These are phyloP conservation scores for Ectemnius continuus DNA, from an alignment of 2,888 invertebrate species.

Conservation along the genomic window DNA sequence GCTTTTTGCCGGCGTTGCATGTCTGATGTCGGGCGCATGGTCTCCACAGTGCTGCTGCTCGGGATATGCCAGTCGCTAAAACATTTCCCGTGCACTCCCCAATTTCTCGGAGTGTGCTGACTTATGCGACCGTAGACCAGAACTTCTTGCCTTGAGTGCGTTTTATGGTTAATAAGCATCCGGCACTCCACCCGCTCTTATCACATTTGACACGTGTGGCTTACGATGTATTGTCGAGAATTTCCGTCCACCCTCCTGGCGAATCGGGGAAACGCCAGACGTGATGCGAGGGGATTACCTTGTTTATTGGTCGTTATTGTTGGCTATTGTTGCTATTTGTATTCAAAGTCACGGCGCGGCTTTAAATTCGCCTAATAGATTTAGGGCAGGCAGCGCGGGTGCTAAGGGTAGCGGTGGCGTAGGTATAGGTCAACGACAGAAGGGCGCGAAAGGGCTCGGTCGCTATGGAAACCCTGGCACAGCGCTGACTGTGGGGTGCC, in stretches of 20 bases:
- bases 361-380: slow-evolving; percentile 53
- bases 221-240: no score
- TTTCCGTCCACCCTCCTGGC: no score
- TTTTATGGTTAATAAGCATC: no score
- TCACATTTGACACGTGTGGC: no score
- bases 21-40: slow-evolving; percentile 37
- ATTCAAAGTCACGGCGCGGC: slow-evolving; percentile 10
- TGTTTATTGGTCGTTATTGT: slow-evolving; percentile 2
- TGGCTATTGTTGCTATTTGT: slow-evolving; percentile 11
- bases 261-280: not conserved
- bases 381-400: slow-evolving; percentile 51
- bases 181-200: no score
- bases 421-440: slow-evolving; percentile 70
- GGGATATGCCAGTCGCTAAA: no score
- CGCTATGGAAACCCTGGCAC: slow-evolving; percentile 71
- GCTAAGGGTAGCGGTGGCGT: slow-evolving; percentile 53
- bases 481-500: slow-evolving; percentile 67
- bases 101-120: no score
- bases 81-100: no score
- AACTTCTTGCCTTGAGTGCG: no score
- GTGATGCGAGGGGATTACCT: not conserved
- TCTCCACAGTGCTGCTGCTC: no score
- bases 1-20: slow-evolving; percentile 41
- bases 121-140: no score
- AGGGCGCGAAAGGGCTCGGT: slow-evolving; percentile 70